phyloP scores from a whole-genome alignment of 2,888 invertebrate genomes.

The Dasypogon diadema region DNA sequence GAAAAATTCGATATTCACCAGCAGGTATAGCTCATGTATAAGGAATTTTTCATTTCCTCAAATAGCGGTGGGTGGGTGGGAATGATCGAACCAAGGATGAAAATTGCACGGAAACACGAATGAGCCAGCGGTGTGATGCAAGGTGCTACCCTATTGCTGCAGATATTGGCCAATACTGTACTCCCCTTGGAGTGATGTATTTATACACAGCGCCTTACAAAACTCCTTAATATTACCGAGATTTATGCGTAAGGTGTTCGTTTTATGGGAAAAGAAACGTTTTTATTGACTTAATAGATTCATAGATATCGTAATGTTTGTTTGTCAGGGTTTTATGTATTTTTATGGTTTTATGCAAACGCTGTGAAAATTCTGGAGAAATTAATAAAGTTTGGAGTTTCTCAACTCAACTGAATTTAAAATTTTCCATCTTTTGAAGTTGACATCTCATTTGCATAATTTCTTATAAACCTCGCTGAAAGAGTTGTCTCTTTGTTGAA shows the following conservation, averaged over 20 bases:
- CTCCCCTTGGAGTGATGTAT: background rate
- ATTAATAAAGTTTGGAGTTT: no score
- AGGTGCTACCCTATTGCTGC: slow-evolving; percentile 13
- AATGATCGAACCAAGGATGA: slow-evolving; percentile 18
- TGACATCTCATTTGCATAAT: no score
- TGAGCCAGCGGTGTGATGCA: slow-evolving; percentile 12
- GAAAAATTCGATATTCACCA: slow-evolving; percentile 25
- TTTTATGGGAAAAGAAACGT: background rate
- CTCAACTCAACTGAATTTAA: no score
- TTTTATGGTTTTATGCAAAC: no score
- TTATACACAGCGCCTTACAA: background rate
- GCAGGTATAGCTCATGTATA: slow-evolving; percentile 20
- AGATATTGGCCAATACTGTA: background rate
- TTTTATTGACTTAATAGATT: no score
- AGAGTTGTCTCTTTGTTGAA: no score
- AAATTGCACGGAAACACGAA: slow-evolving; percentile 14
- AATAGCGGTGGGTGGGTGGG: slow-evolving; percentile 28
- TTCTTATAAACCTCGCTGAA: no score
- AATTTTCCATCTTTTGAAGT: no score
- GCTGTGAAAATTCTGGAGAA: no score
- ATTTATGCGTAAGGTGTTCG: background rate
- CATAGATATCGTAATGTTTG: no score
- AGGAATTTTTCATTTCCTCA: slow-evolving; percentile 27
- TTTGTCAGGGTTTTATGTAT: no score
- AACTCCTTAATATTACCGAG: background rate